phyloP scores from a whole-genome alignment of 2,113 vertebrate species.

The Erinaceus europaeus region DNA sequence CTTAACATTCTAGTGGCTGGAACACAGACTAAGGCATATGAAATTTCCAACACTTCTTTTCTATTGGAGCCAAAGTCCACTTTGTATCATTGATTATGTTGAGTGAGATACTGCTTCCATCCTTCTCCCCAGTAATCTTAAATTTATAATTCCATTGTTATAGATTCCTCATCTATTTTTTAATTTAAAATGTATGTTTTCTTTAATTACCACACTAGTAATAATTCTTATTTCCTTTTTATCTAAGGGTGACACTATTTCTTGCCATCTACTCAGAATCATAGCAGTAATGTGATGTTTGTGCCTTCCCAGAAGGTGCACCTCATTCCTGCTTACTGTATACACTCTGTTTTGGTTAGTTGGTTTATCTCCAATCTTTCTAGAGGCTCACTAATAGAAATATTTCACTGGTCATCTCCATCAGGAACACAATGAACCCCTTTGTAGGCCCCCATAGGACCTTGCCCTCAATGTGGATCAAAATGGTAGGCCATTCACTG shows the following conservation, averaged over 20 bases:
- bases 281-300: background rate
- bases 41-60: background rate
- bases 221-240: background rate
- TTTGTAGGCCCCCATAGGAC: no score
- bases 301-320: background rate
- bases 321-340: background rate
- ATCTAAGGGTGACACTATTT: background rate
- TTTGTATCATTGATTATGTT: background rate
- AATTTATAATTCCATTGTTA: background rate
- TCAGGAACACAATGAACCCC: no score
- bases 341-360: background rate
- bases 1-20: background rate
- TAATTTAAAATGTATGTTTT: background rate
- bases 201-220: background rate
- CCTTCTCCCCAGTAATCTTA: background rate
- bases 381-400: no score
- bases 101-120: background rate
- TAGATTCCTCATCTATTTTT: background rate
- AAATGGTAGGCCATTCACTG: no score
- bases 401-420: no score
- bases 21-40: background rate
- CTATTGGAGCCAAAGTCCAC: background rate
- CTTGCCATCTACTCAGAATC: background rate
- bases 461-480: no score
- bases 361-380: background rate